Conservation (phyloP, 2,797 vertebrate genomes). For the Phrynocephalus vlangalii region DNA sequence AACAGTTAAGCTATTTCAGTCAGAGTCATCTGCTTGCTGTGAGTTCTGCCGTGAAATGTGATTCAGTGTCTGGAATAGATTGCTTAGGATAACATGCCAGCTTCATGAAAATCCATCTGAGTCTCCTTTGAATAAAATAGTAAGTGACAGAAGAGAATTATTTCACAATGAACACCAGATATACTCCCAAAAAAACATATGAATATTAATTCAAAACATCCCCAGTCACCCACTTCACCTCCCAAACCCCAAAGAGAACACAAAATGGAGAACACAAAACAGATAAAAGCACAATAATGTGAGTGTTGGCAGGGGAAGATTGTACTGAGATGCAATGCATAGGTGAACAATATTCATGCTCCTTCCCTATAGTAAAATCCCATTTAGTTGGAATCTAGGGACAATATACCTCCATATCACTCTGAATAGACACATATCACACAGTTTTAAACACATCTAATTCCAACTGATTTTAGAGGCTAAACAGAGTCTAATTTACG, state of each 20-base stretch:
- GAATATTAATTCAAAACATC: constrained; percentile 21
- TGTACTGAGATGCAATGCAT: not conserved
- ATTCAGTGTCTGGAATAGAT: constrained; percentile 26
- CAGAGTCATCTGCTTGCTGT: constrained; percentile 17
- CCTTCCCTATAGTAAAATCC: not conserved
- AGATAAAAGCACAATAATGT: not conserved
- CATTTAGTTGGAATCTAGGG: not conserved
- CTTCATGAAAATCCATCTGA: constrained; percentile 34
- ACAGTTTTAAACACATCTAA: too few species aligned
- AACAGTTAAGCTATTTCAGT: constrained; percentile 29
- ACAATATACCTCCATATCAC: not conserved
- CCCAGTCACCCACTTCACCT: not conserved
- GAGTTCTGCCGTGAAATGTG: constrained; percentile 43
- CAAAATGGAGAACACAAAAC: not conserved
- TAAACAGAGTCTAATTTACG: too few species aligned
- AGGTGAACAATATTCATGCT: too few species aligned
- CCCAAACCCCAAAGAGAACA: not conserved
- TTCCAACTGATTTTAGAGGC: too few species aligned
- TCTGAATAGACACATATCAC: too few species aligned
- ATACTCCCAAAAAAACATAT: not conserved
- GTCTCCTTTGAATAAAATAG: constrained; percentile 49
- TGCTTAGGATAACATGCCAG: constrained; percentile 17
- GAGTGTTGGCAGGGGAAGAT: too few species aligned
- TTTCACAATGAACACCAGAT: constrained; percentile 13
- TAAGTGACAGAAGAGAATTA: constrained; percentile 27